Evolutionary conservation across 2,888 invertebrate species (phyloP), one percentile per base, ranked within the genome.

Genomic region (Drosophila demipolita): DNA sequence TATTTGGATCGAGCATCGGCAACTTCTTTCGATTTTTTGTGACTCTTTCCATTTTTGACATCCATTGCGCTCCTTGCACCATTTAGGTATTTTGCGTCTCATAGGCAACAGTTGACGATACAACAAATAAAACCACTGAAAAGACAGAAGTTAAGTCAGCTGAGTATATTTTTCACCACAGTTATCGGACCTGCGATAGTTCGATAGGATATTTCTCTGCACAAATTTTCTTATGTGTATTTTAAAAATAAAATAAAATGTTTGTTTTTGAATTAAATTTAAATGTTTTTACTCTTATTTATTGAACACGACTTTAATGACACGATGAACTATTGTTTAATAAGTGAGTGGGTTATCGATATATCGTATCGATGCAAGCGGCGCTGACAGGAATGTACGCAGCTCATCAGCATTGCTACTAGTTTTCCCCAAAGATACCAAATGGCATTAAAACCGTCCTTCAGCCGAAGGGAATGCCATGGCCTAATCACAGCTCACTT

Each of bases 11-110:
- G 26, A 4, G 45, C 15, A 1, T 66, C 54, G 12, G 1, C 26
- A 0, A 26, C 7, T 15, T 15, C n/a, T 6, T n/a, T 5, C 1
- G 23, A 1, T 35, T 11, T 55, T 8, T 20, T 32, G 17, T 6
- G n/a, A 23, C 11, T 17, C 3, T n/a, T 26, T 23, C 0, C 15
- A 5, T 9, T 26, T 17, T 45, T n/a, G 12, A 1, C 55, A 26
- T 66, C 67, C 66, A 66, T 66, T 32, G n/a, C 29, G 9, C n/a
- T 29, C 29, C 12, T 7, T 11, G 5, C 29, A 26, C 1, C 55
- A 48, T 36, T 36, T 29, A 66, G 1, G 45, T 6, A 45, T 36
- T 23, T 11, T 15, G n/a, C 12, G 23, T 20, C 6, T 23, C 42
- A 32, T 66, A 7, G 1, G 12, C 11, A 29, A 11, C 23, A 6